Evolutionary conservation across 2,888 invertebrate species (phyloP), one percentile per base, ranked within the genome.

Genomic region (Buathra laborator): DNA sequence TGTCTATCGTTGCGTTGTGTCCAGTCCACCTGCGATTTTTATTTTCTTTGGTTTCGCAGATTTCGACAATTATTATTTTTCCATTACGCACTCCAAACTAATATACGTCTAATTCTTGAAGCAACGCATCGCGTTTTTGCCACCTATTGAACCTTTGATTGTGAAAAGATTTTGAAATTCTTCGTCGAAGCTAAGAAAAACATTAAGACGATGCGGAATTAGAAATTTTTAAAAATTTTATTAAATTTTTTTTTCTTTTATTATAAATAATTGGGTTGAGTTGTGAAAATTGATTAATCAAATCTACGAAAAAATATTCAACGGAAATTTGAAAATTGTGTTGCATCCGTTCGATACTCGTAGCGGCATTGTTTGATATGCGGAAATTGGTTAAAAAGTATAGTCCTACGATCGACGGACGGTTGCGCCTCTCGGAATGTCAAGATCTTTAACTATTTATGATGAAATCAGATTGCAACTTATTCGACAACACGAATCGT

Each of bases 21-120:
- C 67, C 74, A 78, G 48, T 66, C 72, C 24, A 53, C 81, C 59
- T 12, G n/a, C 16, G n/a, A 46, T 70, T 53, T 53, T 44, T 72
- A 48, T 32, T 64, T 62, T 84, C 72, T 84, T 84, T 84, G 81
- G 77, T 81, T 71, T 43, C n/a, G 32, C 24, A 24, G 7, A 43
- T 67, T 74, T 32, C 19, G 16, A 3, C 56, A 4, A 56, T 5
- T 56, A 77, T 84, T 70, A 68, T 56, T 77, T 19, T 46, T 77
- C 84, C 77, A 81, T 77, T 29, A 32, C 48, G 81, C 19, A 43
- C 32, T 66, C 5, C 16, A 14, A 10, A 24, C 24, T 46, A 53
- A 24, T 43, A 5, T 24, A 62, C 43, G 44, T 48, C 53, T 75
- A 75, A 70, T 64, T 70, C 37, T 75, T 37, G 24, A 64, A 56